Evolutionary conservation across 2,797 vertebrate species (phyloP).

Genomic region (Garrulus glandarius): DNA sequence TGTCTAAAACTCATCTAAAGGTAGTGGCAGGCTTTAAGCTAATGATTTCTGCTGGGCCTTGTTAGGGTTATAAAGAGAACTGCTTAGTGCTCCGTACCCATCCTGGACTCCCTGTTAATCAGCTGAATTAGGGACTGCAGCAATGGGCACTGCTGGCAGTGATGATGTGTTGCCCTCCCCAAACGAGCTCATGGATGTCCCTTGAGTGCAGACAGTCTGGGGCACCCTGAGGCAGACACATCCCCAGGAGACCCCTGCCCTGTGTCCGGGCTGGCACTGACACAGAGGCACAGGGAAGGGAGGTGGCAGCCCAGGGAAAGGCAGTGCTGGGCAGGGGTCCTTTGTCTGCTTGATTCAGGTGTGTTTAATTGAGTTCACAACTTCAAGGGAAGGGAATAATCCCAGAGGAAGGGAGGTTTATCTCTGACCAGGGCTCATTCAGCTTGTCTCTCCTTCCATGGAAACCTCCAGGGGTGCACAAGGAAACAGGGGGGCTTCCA

Average conservation of each 20-base stretch:
- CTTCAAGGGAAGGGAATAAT: background rate
- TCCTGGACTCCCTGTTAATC: background rate
- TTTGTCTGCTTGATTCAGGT: background rate
- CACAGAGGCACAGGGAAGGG: rapidly evolving
- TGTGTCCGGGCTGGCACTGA: rapidly evolving
- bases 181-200: rapidly evolving
- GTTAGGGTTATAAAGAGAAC: background rate
- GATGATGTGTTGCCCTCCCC: background rate
- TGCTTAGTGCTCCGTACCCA: background rate
- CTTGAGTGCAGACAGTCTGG: rapidly evolving
- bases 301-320: background rate
- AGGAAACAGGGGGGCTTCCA: rapidly evolving
- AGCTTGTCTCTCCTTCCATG: rapidly evolving
- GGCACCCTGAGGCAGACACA: background rate
- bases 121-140: background rate
- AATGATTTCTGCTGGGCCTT: background rate
- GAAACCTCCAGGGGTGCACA: background rate
- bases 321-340: background rate
- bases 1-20: background rate
- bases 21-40: background rate
- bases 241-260: background rate
- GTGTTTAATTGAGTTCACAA: background rate
- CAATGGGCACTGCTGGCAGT: background rate
- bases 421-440: background rate
- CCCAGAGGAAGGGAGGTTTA: background rate